Base-by-base conservation (phyloP, 2,113 vertebrate species). In the Megaleporinus macrocephalus region DNA sequence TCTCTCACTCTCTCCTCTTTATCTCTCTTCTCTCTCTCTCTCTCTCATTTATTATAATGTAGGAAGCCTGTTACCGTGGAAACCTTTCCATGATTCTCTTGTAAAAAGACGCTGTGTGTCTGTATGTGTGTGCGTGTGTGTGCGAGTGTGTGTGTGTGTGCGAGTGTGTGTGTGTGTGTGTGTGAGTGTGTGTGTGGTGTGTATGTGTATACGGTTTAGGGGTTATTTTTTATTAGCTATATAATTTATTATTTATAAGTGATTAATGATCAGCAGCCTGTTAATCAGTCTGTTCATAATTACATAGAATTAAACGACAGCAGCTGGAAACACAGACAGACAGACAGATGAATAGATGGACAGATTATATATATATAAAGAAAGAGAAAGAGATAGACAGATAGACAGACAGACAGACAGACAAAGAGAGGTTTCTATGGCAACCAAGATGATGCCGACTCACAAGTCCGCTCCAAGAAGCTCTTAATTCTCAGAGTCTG, bases 1-100 rank as follows among this genome's bases (percentile, higher is more conserved):
- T 10, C 7, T 49, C 7, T 55, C 18, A 22, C 57, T 77, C 27
- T 41, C 30, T 55, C 22, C 26, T 36, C 59, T 80, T 41, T 26
- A 24, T 41, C 57, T n/a, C 78, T 55, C 36, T 53, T 26, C 53
- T 7, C 30, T n/a, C 18, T 70, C 61, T 4, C 18, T 18, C 71
- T 1, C 74, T 62, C 47, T 41, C 78, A 30, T 27, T 91, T 93
- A 70, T 92, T 93, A 0, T 89, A 83, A 77, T 93, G 91, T 87
- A 59, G 69, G 57, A 61, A 41, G 84, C 73, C 70, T 70, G 88
- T 91, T 89, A 83, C 88, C 88, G 85, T 89, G 90, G 89, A 89
- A 90, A 93, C 91, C 68, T 66, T 73, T 87, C 79, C 72, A 79
- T 80, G 71, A 41, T 77, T 30, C 47, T 78, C 75, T 76, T 20